phyloP scores from a whole-genome alignment of 2,888 invertebrate species.

The Apeira syringaria region DNA sequence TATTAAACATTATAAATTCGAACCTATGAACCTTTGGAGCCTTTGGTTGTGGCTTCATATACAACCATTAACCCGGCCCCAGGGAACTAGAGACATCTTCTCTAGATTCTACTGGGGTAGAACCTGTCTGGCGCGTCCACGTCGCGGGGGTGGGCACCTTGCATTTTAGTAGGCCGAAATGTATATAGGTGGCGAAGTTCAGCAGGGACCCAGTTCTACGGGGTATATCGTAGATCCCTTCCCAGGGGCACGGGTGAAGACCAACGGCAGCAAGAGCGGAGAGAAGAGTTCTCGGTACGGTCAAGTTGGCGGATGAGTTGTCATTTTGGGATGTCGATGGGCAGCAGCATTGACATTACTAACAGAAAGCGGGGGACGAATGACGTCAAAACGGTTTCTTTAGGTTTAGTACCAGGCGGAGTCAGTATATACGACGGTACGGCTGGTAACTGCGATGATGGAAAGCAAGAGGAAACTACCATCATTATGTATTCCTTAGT shows the following conservation, averaged over 20 bases:
- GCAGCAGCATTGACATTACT: not conserved
- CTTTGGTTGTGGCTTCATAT: not conserved
- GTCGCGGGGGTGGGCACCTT: conserved; percentile 31
- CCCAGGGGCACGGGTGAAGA: not conserved
- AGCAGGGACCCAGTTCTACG: conserved; percentile 1
- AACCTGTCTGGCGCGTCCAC: conserved; percentile 30
- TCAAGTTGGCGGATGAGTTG: not conserved
- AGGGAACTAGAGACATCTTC: not conserved
- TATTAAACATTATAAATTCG: no score
- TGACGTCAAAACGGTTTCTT: not conserved
- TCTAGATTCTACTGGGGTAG: conserved; percentile 23
- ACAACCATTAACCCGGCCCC: conserved; percentile 1
- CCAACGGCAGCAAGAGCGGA: not conserved
- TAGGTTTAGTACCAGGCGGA: not conserved
- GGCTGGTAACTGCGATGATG: not conserved
- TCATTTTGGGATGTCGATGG: not conserved
- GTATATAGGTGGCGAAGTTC: conserved; percentile 12
- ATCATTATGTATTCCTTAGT: not conserved
- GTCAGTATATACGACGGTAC: not conserved
- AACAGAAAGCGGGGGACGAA: not conserved
- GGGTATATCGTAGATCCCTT: not conserved
- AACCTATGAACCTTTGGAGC: no score
- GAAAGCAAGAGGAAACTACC: conserved; percentile 1
- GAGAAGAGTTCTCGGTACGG: not conserved
- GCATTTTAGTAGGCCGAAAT: conserved; percentile 16